Evolutionary conservation across 2,113 vertebrate genomes (phyloP).

Genomic region (Notarius quadriscutis): DNA sequence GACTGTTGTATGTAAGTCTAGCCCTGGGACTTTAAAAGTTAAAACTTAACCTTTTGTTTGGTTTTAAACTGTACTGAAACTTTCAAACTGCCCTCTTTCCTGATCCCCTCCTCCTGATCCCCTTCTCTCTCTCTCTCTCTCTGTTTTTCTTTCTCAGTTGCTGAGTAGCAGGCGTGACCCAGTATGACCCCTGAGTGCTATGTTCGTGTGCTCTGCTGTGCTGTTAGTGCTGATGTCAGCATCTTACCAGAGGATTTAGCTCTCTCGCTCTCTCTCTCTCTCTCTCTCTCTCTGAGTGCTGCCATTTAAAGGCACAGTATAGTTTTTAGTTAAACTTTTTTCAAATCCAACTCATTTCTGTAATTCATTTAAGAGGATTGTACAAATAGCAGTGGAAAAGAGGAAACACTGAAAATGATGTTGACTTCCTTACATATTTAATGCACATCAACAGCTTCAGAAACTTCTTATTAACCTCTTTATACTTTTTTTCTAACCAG

Average conservation of each 20-base stretch:
- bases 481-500: background rate
- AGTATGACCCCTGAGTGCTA: conserved; percentile 58
- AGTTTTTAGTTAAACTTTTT: background rate
- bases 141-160: conserved; percentile 44
- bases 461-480: background rate
- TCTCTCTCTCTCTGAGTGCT: conserved; percentile 69
- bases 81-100: background rate
- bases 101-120: too few species aligned
- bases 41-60: conserved; percentile 14
- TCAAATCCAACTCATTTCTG: background rate
- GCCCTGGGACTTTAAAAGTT: background rate
- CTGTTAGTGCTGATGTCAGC: conserved; percentile 74
- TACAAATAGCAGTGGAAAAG: background rate
- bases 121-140: background rate
- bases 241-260: conserved; percentile 71
- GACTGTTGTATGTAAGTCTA: background rate
- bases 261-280: conserved; percentile 65
- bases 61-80: conserved; percentile 47
- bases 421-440: background rate
- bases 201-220: conserved; percentile 23
- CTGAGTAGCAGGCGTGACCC: conserved; percentile 71
- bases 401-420: background rate
- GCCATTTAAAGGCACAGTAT: conserved; percentile 65
- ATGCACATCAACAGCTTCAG: background rate
- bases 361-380: background rate